Conservation (phyloP, 2,113 vertebrate genomes). For the Psammodynastes pulverulentus region DNA sequence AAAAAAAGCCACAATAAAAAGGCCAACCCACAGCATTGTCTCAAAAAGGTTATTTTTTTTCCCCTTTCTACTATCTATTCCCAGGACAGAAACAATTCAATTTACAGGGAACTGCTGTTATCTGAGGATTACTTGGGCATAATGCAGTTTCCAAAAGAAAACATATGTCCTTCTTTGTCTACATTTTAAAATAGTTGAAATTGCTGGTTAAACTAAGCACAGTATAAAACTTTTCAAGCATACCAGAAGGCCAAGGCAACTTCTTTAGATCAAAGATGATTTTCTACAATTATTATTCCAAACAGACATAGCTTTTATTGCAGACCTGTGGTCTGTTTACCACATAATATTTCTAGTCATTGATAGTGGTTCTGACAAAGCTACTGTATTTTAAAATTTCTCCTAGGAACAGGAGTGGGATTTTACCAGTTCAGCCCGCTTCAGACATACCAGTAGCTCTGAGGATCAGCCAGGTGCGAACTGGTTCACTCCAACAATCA, state of each 20-base stretch:
- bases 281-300: not conserved
- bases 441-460: no score
- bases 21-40: not conserved
- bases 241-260: not conserved
- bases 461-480: no score
- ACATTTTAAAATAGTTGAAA: not conserved
- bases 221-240: accelerated
- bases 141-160: not conserved
- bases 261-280: accelerated
- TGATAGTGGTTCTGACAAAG: not conserved
- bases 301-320: not conserved
- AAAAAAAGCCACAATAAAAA: not conserved
- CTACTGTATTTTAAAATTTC: not conserved
- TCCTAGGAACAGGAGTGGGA: no score
- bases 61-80: not conserved
- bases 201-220: not conserved
- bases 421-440: no score
- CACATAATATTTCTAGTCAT: not conserved
- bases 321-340: not conserved
- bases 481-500: no score
- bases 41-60: not conserved
- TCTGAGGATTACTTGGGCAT: not conserved
- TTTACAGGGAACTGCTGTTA: not conserved
- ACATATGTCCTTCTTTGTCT: not conserved
- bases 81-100: not conserved